phyloP scores from a whole-genome alignment of 2,797 vertebrate species.

The Cyclopterus lumpus region DNA sequence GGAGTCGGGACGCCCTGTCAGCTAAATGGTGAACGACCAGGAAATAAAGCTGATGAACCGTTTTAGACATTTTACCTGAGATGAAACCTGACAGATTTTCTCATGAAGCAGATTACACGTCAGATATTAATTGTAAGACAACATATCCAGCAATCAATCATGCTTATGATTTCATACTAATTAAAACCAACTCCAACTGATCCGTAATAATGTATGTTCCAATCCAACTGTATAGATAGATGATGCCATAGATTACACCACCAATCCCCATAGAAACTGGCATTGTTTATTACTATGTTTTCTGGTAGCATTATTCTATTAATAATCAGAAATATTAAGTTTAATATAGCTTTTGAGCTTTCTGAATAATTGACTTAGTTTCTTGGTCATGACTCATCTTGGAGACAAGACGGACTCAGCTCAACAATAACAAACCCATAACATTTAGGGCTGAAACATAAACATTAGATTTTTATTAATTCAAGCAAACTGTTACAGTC shows the following conservation, averaged over 20 bases:
- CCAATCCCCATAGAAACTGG: not conserved
- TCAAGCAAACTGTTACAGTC: constrained; percentile 94
- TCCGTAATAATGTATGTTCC: not conserved
- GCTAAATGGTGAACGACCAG: not conserved
- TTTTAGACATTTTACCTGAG: not conserved
- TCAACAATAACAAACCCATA: constrained; percentile 8
- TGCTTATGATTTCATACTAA: not conserved
- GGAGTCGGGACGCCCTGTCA: not conserved
- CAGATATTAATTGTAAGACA: not conserved
- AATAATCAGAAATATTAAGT: not conserved
- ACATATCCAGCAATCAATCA: not conserved
- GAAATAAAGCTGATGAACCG: too few species aligned
- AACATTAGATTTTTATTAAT: constrained; percentile 94
- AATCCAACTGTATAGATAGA: not conserved
- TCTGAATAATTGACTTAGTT: not conserved
- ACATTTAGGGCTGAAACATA: constrained; percentile 72
- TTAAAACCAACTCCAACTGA: not conserved
- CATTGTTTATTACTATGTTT: not conserved
- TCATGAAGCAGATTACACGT: not conserved
- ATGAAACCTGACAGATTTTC: not conserved
- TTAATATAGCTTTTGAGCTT: not conserved
- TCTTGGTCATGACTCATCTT: not conserved
- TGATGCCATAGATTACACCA: not conserved
- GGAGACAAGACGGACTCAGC: not conserved
- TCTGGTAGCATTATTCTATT: not conserved